Evolutionary conservation across 2,113 vertebrate genomes (phyloP), one percentile per base, ranked within the genome.

Genomic region (Aythya baeri): DNA sequence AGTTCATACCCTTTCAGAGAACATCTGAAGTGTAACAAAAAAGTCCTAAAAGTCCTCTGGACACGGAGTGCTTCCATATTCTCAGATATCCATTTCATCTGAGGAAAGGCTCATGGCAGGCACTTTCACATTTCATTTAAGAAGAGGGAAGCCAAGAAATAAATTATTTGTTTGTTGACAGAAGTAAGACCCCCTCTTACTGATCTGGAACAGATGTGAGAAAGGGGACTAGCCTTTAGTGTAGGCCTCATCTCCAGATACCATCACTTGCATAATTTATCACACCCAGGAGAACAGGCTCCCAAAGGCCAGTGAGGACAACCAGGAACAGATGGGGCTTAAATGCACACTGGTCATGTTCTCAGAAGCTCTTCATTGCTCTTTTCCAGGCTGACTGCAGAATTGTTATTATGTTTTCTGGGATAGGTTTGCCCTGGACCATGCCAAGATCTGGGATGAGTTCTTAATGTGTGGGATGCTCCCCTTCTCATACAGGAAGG

Each of bases 131-230:
- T 36, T 83, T 62, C 32, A 62, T 36, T 36, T 41, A 74, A 80
- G 52, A 89, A 41, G 32, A 59, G 8, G 5, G 2, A 14, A 67
- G 29, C 34, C 46, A 62, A 79, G 17, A 46, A 85, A 32, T 6
- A 49, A 10, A 14, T 7, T 79, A 31, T 20, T 61, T 87, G 14
- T 4, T 34, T 72, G 23, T 74, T 91, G 80, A 41, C 50, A 49
- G 38, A 74, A 8, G 5, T 54, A 5, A 52, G 17, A 43, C 2
- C 2, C 0, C 0, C 6, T 78, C 13, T 73, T 57, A 75, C 36
- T 57, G 17, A 61, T 81, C 34, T 88, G 32, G 25, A 66, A 9
- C 22, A 71, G 25, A 31, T n/a, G 52, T 66, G 74, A 67, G 22
- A 23, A 54, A 83, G 62, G 76, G 3, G 3, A 32, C 4, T 78